Evolutionary conservation across 2,113 vertebrate genomes (phyloP).

Genomic region (Calypte anna): DNA sequence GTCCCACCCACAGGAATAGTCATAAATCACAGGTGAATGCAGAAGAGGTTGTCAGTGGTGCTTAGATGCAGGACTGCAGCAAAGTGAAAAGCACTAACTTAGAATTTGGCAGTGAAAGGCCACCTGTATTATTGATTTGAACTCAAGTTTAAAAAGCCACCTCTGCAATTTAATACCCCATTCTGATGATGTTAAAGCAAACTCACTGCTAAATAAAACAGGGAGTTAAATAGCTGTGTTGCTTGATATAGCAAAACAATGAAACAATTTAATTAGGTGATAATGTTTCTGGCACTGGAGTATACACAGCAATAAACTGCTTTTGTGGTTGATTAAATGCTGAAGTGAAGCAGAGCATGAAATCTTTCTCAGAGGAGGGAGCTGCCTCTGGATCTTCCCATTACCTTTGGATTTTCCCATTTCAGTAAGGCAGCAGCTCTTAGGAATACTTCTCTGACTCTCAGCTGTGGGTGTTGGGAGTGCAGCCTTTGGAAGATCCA

Average conservation of each 20-base stretch:
- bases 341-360: slow-evolving; percentile 55
- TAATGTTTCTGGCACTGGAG: slow-evolving; percentile 53
- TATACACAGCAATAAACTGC: slow-evolving; percentile 61
- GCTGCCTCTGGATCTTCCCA: neutral
- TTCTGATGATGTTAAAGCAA: slow-evolving; percentile 65
- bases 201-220: slow-evolving; percentile 71
- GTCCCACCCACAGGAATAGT: slow-evolving; percentile 16
- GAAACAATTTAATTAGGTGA: slow-evolving; percentile 76
- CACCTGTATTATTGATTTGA: slow-evolving; percentile 75
- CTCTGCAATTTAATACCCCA: slow-evolving; percentile 69
- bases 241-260: slow-evolving; percentile 72
- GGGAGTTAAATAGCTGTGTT: slow-evolving; percentile 70
- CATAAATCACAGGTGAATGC: slow-evolving; percentile 63
- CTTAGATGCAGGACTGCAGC: slow-evolving; percentile 23
- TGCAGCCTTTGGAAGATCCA: neutral
- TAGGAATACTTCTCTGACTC: neutral
- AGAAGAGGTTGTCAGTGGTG: neutral
- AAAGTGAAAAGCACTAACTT: slow-evolving; percentile 44
- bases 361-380: slow-evolving; percentile 41
- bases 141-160: slow-evolving; percentile 60
- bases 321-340: slow-evolving; percentile 69
- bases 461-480: neutral
- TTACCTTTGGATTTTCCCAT: neutral
- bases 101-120: slow-evolving; percentile 50
- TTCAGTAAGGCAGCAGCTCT: neutral